phyloP scores from a whole-genome alignment of 2,888 invertebrate species.

The Plagodis dolabraria region DNA sequence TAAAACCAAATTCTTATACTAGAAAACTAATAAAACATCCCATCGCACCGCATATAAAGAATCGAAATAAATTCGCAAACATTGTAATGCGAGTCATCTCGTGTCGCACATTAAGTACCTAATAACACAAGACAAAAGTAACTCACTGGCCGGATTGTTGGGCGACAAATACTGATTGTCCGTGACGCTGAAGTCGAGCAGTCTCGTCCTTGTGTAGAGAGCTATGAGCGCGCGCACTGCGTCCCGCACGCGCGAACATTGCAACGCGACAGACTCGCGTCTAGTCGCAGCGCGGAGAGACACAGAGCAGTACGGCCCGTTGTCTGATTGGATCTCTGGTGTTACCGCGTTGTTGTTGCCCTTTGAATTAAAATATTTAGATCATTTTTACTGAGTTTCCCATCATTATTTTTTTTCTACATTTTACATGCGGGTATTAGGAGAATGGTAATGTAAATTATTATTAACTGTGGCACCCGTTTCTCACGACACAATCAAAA shows the following conservation, averaged over 20 bases:
- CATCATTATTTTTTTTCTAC: no score
- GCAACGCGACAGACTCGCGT: slow-evolving; percentile 86
- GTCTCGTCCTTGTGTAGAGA: slow-evolving; percentile 93
- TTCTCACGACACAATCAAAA: no score
- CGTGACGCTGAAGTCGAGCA: slow-evolving; percentile 91
- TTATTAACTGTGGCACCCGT: no score
- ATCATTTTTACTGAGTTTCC: neutral
- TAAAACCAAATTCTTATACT: no score
- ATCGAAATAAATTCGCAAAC: no score
- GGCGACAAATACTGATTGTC: slow-evolving; percentile 84
- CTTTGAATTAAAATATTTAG: slow-evolving; percentile 39
- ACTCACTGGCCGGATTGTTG: slow-evolving; percentile 60
- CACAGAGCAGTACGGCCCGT: slow-evolving; percentile 89
- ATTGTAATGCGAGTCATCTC: no score
- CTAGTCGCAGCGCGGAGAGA: slow-evolving; percentile 83
- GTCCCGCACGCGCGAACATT: slow-evolving; percentile 90
- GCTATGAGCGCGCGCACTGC: slow-evolving; percentile 93
- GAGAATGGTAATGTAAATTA: no score
- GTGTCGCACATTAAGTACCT: no score
- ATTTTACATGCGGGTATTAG: no score
- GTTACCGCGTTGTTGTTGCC: slow-evolving; percentile 55
- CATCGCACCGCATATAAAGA: no score
- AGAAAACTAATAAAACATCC: no score
- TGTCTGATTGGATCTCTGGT: slow-evolving; percentile 88
- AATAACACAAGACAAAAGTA: neutral